Evolutionary conservation across 2,888 invertebrate genomes (phyloP), one percentile per base, ranked within the genome.

Genomic region (Smittia sp.): DNA sequence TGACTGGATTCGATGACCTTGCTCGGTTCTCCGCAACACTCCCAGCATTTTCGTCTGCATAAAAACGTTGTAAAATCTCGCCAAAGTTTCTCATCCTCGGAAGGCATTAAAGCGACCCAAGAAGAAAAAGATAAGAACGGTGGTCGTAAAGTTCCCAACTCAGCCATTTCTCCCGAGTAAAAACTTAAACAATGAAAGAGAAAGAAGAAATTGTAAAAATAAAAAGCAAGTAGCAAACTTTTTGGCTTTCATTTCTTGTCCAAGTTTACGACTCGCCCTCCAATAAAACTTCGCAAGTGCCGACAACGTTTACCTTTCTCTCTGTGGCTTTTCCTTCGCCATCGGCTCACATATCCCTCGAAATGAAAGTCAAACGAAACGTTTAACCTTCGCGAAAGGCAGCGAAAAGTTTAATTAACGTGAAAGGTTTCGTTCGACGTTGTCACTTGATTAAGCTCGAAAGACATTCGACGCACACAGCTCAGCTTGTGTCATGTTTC

Each of bases 401-500:
- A 18, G 15, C 62, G 20, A 25, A 25, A 65, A 27, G 72, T 72
- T 72, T 72, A 72, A 72, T 72, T 72, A 72, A 62, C 9, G 72
- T 62, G 54, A 73, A 73, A 73, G 73, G 73, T 73, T 73, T 73
- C 65, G 18, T 72, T 32, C 32, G 18, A 54, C 65, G 18, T 46
- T 73, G 73, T 73, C 73, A 65, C 73, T 73, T 65, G 73, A 73
- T 73, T 73, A 67, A 67, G 22, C 39, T 41, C 15, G 27, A 63
- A 58, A 58, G 63, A 7, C 63, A 63, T 4, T 7, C 58, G 15
- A 2, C 11, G 46, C n/a, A 46, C 46, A 58, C 20, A 58, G 38
- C 62, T 27, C 39, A n/a, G n/a, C n/a, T n/a, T 73, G 73, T 73
- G 65, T 73, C 73, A 73, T 41, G 32, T 73, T 73, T 73, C 73